These are phyloP conservation scores for Anguilla rostrata DNA, from an alignment of 2,113 vertebrate genomes.

Conservation along the genomic window DNA sequence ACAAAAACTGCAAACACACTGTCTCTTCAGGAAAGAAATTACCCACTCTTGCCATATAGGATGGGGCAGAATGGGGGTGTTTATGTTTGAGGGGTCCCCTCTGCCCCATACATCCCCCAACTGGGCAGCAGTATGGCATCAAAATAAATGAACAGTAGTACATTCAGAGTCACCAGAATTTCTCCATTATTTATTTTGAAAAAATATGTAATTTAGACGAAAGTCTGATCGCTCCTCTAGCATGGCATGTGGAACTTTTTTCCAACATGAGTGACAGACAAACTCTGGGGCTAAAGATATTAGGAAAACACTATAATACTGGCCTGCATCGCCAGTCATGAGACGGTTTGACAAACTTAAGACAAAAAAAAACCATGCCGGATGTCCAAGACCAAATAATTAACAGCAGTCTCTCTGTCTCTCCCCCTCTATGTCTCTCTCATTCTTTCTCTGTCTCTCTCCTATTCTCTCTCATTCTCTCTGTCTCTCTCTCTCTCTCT, in stretches of 20 bases:
- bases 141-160: neutral
- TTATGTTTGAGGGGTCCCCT: neutral
- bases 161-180: neutral
- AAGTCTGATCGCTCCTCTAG: neutral
- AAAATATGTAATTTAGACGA: no score
- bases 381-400: neutral
- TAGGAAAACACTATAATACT: conserved; percentile 70
- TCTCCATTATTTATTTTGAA: no score
- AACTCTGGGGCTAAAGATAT: conserved; percentile 16
- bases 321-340: conserved; percentile 55
- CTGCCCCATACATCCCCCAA: neutral
- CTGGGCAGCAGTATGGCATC: neutral
- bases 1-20: no score
- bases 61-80: neutral
- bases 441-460: no score
- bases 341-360: no score
- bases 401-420: conserved; percentile 51
- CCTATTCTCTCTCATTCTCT: neutral
- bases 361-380: no score
- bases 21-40: no score
- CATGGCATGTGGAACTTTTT: no score
- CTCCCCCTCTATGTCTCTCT: conserved; percentile 33
- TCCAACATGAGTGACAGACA: conserved; percentile 48
- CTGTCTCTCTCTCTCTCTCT: neutral
- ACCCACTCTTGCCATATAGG: no score